Evolutionary conservation across 2,113 vertebrate species (phyloP), one percentile per base, ranked within the genome.

Genomic region (Onychostoma macrolepis): DNA sequence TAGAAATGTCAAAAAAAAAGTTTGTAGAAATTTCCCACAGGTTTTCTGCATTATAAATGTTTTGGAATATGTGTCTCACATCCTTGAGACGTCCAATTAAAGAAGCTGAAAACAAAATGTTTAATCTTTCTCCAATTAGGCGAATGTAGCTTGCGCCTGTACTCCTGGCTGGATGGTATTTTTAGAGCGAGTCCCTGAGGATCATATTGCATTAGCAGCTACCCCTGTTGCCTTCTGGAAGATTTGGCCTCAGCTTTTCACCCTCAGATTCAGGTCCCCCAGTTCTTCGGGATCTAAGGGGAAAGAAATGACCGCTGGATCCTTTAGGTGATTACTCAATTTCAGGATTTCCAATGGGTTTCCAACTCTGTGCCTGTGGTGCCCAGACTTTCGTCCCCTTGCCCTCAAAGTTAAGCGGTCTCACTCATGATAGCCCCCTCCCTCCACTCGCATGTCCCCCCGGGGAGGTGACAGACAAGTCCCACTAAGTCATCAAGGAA

Each of bases 161-260:
- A 90, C 88, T 94, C 86, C 91, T 53, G 90, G 91, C 81, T 81
- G 85, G 82, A 74, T 86, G 90, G 91, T 96, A 96, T 96, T 95
- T 96, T 96, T 96, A 96, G 95, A 93, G 90, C 87, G 88, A 93
- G 94, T 94, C 92, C 92, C 80, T 84, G 56, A 87, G 90, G 95
- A 94, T 96, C 95, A 93, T 87, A 92, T 96, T 96, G 94, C 95
- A 92, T 93, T 92, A 92, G 90, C 89, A 89, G 90, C 90, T 94
- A 92, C 87, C 71, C 38, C 84, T 80, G 56, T 89, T 87, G 90
- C 92, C 92, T 92, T 88, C 90, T 93, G 87, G 80, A 92, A 92
- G 88, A 86, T 89, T 87, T 71, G 81, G 88, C 85, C 85, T 85
- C 79, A 83, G 90, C 81, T 89, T 90, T 83, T 87, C 85, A 85